These are phyloP conservation scores for Pseudomyrmex sp. DNA, from an alignment of 1,140 invertebrate genomes.

Conservation along the genomic window DNA sequence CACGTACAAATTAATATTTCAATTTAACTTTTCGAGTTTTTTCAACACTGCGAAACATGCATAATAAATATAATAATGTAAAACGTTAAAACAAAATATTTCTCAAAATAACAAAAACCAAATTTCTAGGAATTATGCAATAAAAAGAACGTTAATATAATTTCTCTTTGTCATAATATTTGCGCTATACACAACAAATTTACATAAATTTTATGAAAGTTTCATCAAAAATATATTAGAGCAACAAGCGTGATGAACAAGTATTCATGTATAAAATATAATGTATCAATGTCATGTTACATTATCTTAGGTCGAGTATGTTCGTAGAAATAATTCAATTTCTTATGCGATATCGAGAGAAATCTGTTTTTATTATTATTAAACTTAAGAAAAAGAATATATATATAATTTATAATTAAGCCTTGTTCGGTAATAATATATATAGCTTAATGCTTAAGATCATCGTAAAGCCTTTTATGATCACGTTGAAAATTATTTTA, in stretches of 20 bases:
- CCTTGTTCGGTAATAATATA: constrained; percentile 63
- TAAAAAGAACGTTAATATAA: constrained; percentile 52
- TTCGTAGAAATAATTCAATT: constrained; percentile 40
- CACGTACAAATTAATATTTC: not conserved
- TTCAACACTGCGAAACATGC: constrained; percentile 17
- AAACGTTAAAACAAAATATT: constrained; percentile 3
- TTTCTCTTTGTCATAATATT: constrained; percentile 47
- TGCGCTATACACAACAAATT: constrained; percentile 29
- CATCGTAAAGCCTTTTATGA: constrained; percentile 67
- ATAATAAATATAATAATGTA: not conserved
- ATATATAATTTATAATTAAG: constrained; percentile 43
- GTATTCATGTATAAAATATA: constrained; percentile 50
- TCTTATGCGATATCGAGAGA: constrained; percentile 21
- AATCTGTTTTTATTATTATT: constrained; percentile 56
- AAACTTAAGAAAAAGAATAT: constrained; percentile 59
- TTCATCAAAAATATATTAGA: constrained; percentile 60
- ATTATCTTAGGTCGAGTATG: constrained; percentile 43
- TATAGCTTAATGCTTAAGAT: constrained; percentile 64
- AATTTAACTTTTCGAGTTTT: not conserved
- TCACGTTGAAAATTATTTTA: constrained; percentile 71
- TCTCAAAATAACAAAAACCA: not conserved
- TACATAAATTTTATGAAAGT: constrained; percentile 33
- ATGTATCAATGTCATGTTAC: constrained; percentile 52
- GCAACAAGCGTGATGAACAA: constrained; percentile 63
- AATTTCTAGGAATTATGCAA: constrained; percentile 29